Evolutionary conservation across 2,113 vertebrate genomes (phyloP).

Genomic region (Arenaria interpres): DNA sequence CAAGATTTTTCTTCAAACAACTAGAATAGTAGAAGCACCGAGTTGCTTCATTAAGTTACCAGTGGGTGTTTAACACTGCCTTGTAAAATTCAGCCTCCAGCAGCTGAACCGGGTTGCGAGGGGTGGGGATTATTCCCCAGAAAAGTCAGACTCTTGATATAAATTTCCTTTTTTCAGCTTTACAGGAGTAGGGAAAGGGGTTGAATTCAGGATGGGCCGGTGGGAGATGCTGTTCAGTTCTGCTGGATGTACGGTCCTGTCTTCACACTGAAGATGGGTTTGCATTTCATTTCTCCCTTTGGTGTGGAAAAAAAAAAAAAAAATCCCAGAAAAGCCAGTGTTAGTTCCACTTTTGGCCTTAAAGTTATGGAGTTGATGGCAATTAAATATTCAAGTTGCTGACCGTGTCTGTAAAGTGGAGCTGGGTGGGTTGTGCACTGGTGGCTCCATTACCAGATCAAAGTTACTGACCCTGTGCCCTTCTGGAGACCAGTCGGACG

Average conservation of each 20-base stretch:
- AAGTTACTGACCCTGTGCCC: fast-evolving
- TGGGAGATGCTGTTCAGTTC: neutral
- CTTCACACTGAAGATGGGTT: neutral
- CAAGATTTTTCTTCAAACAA: neutral
- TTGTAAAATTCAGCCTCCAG: too few relatives aligned
- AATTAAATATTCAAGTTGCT: neutral
- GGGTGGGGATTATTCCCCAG: neutral
- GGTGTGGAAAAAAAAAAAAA: neutral
- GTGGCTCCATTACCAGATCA: fast-evolving
- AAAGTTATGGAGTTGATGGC: neutral
- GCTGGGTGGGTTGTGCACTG: neutral
- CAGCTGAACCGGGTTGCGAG: fast-evolving
- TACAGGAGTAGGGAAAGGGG: fast-evolving
- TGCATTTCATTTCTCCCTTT: neutral
- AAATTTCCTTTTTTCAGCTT: neutral
- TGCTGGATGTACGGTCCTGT: neutral
- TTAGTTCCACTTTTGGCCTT: neutral
- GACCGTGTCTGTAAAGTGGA: fast-evolving
- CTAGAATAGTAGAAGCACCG: neutral
- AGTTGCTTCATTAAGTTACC: neutral
- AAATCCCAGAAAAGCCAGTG: neutral
- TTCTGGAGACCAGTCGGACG: fast-evolving
- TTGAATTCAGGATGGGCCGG: neutral
- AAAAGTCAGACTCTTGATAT: neutral
- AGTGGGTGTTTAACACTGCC: neutral